Conservation (phyloP, 2,888 invertebrate species). For the Acronicta alni region DNA sequence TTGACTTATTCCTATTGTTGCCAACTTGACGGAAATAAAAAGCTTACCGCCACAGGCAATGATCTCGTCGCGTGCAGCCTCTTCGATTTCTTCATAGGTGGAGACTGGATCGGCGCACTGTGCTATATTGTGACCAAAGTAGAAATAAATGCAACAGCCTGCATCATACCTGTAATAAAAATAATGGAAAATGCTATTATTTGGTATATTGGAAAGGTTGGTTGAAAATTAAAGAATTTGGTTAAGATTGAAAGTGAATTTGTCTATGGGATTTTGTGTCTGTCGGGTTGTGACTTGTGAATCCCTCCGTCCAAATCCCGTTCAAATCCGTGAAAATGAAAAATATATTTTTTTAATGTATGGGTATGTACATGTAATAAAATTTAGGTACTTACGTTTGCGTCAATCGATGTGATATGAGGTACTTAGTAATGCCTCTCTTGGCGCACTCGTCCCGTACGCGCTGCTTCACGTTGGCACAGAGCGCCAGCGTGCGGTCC, state of each 20-base stretch:
- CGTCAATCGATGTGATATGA: slow-evolving; percentile 95
- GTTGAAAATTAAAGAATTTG: no score
- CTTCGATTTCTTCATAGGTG: slow-evolving; percentile 96
- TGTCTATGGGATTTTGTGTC: no score
- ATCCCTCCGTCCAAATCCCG: no score
- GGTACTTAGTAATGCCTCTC: slow-evolving; percentile 89
- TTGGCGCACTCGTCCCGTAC: slow-evolving; percentile 91
- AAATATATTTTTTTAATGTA: no score
- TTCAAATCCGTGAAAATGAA: no score
- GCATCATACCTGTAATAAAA: slow-evolving; percentile 93
- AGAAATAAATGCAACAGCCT: slow-evolving; percentile 98
- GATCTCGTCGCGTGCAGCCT: slow-evolving; percentile 96
- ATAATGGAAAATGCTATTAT: no score
- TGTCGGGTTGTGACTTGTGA: no score
- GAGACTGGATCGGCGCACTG: slow-evolving; percentile 92
- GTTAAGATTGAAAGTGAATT: no score
- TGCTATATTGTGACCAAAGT: slow-evolving; percentile 94
- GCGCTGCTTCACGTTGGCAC: slow-evolving; percentile 96
- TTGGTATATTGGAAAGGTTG: no score
- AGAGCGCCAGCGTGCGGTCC: slow-evolving; percentile 95
- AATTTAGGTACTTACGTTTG: slow-evolving; percentile 91
- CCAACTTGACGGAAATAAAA: slow-evolving; percentile 29
- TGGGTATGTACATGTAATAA: no score
- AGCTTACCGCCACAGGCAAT: slow-evolving; percentile 93
- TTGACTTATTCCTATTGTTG: slow-evolving; percentile 24